Evolutionary conservation across 2,113 vertebrate species (phyloP).

Genomic region (Megaceryle torquata): DNA sequence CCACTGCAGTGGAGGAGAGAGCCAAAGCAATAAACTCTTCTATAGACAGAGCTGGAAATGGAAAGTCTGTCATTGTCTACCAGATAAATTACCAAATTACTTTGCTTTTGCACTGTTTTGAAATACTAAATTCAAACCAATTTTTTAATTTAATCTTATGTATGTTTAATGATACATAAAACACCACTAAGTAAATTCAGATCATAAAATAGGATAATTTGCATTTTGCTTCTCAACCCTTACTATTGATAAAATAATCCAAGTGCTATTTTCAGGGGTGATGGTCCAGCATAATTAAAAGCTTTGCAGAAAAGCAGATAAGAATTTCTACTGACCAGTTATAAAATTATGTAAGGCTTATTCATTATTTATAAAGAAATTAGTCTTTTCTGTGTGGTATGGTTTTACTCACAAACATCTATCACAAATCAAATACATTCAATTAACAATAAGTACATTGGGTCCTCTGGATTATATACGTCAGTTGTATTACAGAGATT

Average conservation of each 20-base stretch:
- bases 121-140: constrained; percentile 40
- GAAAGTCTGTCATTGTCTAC: constrained; percentile 26
- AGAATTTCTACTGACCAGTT: neutral
- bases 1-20: neutral
- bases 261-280: neutral
- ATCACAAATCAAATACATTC: neutral
- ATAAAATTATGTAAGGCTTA: neutral
- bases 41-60: neutral
- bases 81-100: constrained; percentile 44
- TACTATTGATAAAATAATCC: neutral
- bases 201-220: constrained; percentile 15
- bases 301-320: neutral
- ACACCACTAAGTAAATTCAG: constrained; percentile 35
- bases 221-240: neutral
- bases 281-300: neutral
- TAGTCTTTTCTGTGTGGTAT: neutral
- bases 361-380: neutral
- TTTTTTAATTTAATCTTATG: constrained; percentile 35
- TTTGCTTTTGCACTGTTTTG: constrained; percentile 4
- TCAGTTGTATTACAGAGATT: neutral
- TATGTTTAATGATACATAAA: constrained; percentile 37
- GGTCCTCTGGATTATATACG: neutral
- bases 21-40: constrained; percentile 23
- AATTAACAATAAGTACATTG: neutral
- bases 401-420: neutral